phyloP scores from a whole-genome alignment of 2,888 invertebrate genomes.

The Rotaria sp. region DNA sequence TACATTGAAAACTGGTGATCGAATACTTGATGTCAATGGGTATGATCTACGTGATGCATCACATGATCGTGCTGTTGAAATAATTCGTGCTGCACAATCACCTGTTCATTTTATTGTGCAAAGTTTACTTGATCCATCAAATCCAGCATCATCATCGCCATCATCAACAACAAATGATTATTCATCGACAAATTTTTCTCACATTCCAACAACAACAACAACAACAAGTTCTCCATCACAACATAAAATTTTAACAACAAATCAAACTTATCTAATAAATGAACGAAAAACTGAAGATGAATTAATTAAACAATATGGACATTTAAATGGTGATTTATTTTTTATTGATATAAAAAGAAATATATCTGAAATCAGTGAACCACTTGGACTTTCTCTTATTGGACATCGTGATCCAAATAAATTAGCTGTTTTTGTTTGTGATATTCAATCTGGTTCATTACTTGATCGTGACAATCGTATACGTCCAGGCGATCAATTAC shows the following conservation, averaged over 20 bases:
- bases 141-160: neutral
- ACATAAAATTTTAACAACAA: neutral
- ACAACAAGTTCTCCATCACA: neutral
- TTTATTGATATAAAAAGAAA: neutral
- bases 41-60: conserved; percentile 79
- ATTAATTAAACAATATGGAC: conserved; percentile 21
- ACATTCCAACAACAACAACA: neutral
- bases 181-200: neutral
- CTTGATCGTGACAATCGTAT: conserved; percentile 31
- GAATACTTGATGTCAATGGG: conserved; percentile 77
- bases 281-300: neutral
- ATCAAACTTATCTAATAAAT: neutral
- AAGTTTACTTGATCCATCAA: conserved; percentile 58
- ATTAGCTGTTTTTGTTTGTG: conserved; percentile 40
- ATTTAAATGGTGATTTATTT: conserved; percentile 3
- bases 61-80: conserved; percentile 85
- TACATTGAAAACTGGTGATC: conserved; percentile 71
- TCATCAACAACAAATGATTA: neutral
- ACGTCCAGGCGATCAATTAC: conserved; percentile 39
- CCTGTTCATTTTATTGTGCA: conserved; percentile 84
- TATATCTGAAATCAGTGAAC: neutral
- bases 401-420: conserved; percentile 36
- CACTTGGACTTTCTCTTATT: conserved; percentile 33
- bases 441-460: conserved; percentile 33
- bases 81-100: conserved; percentile 80